Conservation (phyloP, 1,140 invertebrate genomes). For the Monomorium pharaonis region DNA sequence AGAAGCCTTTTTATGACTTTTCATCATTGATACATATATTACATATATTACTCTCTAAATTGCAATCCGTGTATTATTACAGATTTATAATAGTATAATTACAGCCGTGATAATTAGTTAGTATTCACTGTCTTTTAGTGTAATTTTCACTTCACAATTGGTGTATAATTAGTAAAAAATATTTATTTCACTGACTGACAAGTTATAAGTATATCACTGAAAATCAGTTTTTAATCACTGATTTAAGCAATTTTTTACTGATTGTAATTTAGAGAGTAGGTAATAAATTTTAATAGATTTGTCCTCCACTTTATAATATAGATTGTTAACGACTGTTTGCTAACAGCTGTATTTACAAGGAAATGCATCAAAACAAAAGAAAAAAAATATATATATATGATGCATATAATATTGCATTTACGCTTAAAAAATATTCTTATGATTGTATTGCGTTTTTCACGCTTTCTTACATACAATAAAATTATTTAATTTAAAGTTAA, state of each 20-base stretch:
- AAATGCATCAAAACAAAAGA: not conserved
- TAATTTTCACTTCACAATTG: too few species aligned
- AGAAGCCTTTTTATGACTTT: conserved; percentile 5
- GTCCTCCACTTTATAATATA: not conserved
- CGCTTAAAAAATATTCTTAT: not conserved
- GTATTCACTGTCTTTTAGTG: too few species aligned
- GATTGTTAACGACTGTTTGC: not conserved
- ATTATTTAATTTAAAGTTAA: not conserved
- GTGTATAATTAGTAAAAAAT: too few species aligned
- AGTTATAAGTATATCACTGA: too few species aligned
- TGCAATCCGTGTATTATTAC: too few species aligned
- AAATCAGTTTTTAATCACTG: too few species aligned
- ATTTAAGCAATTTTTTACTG: too few species aligned
- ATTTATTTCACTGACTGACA: too few species aligned
- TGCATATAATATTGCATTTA: not conserved
- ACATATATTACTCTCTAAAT: too few species aligned
- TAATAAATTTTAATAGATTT: conserved; percentile 22
- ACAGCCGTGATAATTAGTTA: too few species aligned
- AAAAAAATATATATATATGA: not conserved
- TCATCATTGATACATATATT: not conserved
- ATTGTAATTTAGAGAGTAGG: too few species aligned
- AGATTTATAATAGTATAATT: too few species aligned
- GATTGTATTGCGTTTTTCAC: not conserved
- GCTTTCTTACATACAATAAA: not conserved
- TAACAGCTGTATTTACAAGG: not conserved